These are phyloP conservation scores for Eustalomyia histrio DNA, from an alignment of 2,888 invertebrate species.

Conservation along the genomic window DNA sequence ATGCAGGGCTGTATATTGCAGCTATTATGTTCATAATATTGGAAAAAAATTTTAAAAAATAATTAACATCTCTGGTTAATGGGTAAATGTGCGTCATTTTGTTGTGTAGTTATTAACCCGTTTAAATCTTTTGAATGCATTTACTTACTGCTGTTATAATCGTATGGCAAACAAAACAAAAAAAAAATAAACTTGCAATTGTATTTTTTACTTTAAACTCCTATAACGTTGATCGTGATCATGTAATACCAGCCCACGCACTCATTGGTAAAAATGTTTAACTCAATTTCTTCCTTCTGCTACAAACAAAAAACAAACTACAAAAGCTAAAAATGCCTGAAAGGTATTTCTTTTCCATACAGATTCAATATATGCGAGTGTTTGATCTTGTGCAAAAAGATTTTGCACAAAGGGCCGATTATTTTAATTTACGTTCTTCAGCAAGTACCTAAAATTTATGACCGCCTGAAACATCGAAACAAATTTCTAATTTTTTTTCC, in stretches of 20 bases:
- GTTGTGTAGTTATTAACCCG: slow-evolving; percentile 53
- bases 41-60: too few relatives aligned
- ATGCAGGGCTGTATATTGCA: too few relatives aligned
- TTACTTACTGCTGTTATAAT: slow-evolving; percentile 56
- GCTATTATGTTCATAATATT: too few relatives aligned
- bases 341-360: slow-evolving; percentile 46
- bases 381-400: background rate
- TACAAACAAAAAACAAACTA: slow-evolving; percentile 24
- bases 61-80: slow-evolving; percentile 47
- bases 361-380: slow-evolving; percentile 30
- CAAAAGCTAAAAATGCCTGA: slow-evolving; percentile 53
- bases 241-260: slow-evolving; percentile 80
- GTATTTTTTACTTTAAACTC: slow-evolving; percentile 64
- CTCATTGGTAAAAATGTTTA: slow-evolving; percentile 61
- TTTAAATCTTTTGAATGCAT: slow-evolving; percentile 57
- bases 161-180: slow-evolving; percentile 28
- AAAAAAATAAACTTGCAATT: slow-evolving; percentile 46
- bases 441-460: background rate
- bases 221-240: slow-evolving; percentile 79
- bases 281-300: slow-evolving; percentile 31
- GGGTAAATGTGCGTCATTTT: slow-evolving; percentile 62
- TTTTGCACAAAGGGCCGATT: slow-evolving; percentile 4
- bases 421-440: too few relatives aligned
- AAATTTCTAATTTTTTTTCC: too few relatives aligned
- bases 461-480: too few relatives aligned